Base-by-base conservation (phyloP, 2,113 vertebrate genomes). In the Brachyhypopomus gauderio region DNA sequence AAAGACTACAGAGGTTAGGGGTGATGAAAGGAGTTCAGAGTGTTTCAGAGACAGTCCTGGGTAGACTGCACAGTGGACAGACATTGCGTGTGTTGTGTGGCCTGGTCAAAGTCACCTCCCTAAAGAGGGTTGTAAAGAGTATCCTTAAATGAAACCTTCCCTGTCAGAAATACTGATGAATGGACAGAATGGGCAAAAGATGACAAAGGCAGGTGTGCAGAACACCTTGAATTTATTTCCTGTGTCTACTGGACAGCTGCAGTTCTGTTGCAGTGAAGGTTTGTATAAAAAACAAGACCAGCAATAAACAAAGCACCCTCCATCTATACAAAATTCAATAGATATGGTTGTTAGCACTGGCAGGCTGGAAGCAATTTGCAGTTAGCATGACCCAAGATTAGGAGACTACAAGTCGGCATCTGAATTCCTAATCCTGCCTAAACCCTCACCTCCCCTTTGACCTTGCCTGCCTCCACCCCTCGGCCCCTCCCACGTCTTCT, bases 41-140 rank as follows among this genome's bases (percentile, higher is more conserved):
- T 20, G 64, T 17, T 36, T 5, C 27, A 3, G 64, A 41, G 66
- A 41, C 14, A 41, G 27, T 36, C 34, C 17, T 67, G 38, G 5
- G 12, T 22, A 70, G 34, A 41, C 2, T 4, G 19, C 8, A 20
- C 58, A 30, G 27, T 36, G 52, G 9, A 59, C 22, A 16, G 22
- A 22, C 5, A 20, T 55, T 19, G 19, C 30, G 4, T 36, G n/a
- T 34, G 17, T 81, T 72, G 74, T 36, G 9, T 64, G 41, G n/a
- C 23, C 56, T 19, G 38, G 78, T 52, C 83, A 86, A 86, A 81
- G 85, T 86, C 82, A 86, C 85, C 79, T 72, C 80, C 75, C 79
- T 30, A 72, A 70, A 74, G 64, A 75, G 70, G 82, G 70, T 66
- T 78, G 76, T 60, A 55, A 72, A 41, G 48, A 38, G 34, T 63